These are phyloP conservation scores for Lucilia sericata DNA, from an alignment of 1,140 invertebrate genomes.

Conservation along the genomic window DNA sequence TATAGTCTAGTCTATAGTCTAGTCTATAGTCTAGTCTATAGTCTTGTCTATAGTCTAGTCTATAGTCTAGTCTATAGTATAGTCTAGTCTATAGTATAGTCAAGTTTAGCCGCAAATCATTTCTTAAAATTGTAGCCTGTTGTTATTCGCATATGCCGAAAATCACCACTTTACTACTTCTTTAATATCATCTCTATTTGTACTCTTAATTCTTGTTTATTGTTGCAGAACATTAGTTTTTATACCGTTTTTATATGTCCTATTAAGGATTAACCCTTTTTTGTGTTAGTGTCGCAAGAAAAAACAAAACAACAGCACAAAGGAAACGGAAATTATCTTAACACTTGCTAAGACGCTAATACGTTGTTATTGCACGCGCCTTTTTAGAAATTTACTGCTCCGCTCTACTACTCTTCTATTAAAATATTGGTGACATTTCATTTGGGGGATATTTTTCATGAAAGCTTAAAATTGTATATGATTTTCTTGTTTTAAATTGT, in stretches of 20 bases:
- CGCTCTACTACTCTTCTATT: neutral
- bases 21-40: too few species aligned
- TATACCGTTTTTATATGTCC: neutral
- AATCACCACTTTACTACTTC: neutral
- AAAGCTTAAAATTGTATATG: neutral
- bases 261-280: conserved; percentile 33
- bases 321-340: conserved; percentile 42
- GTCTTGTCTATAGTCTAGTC: too few species aligned
- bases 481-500: conserved; percentile 16
- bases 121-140: too few species aligned
- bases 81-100: too few species aligned
- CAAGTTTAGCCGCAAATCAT: too few species aligned
- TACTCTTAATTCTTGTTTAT: conserved; percentile 16
- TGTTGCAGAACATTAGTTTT: conserved; percentile 22
- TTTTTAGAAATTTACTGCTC: neutral
- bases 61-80: too few species aligned
- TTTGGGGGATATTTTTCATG: neutral
- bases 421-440: neutral
- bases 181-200: neutral
- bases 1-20: too few species aligned
- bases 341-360: conserved; percentile 43
- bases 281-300: neutral
- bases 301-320: neutral
- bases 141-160: too few species aligned
- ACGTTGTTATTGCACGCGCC: conserved; percentile 33